These are phyloP conservation scores for Nothocercus julius DNA, from an alignment of 2,113 vertebrate genomes.

Conservation along the genomic window DNA sequence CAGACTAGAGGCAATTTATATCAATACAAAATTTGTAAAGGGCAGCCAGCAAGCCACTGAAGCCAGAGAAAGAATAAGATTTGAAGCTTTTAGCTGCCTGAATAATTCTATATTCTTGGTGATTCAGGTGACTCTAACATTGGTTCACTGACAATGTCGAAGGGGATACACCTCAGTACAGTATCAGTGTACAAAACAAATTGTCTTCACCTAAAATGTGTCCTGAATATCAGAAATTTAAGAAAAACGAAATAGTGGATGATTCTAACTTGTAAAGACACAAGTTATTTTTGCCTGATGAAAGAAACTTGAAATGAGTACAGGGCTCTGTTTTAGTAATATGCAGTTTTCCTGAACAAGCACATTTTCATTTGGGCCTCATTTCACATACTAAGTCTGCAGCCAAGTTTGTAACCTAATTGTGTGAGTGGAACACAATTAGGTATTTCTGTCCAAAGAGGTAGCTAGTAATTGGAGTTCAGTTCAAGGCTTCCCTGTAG, in stretches of 20 bases:
- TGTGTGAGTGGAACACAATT: background rate
- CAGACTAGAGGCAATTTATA: conserved; percentile 15
- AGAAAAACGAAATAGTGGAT: background rate
- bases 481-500: background rate
- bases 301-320: background rate
- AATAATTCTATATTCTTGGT: background rate
- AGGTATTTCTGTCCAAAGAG: background rate
- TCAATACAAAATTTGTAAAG: conserved; percentile 10
- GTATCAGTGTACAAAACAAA: background rate
- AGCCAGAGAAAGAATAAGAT: background rate
- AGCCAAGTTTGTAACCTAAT: background rate
- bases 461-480: background rate
- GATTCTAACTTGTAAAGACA: background rate
- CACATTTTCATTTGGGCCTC: background rate
- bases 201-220: background rate
- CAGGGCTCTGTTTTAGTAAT: background rate
- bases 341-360: background rate
- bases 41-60: background rate
- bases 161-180: background rate
- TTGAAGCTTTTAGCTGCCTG: background rate
- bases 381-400: background rate
- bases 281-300: background rate
- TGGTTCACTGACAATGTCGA: background rate
- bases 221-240: background rate
- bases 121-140: background rate